Evolutionary conservation across 2,888 invertebrate genomes (phyloP).

Genomic region (Noctua janthe): DNA sequence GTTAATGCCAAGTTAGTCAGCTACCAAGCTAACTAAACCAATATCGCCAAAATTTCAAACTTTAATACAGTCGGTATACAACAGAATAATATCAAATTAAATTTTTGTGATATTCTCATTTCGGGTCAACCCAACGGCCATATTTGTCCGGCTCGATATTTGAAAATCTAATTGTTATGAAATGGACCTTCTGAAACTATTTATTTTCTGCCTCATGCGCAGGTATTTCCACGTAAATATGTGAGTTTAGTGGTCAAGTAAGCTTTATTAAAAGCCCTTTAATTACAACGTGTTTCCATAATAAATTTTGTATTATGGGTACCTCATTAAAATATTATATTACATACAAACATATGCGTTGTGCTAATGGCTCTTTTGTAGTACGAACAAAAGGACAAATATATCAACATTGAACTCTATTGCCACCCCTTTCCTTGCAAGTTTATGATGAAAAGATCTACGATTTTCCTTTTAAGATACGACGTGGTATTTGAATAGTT

Average conservation of each 20-base stretch:
- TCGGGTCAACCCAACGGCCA: background rate
- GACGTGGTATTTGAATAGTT: constrained; percentile 13
- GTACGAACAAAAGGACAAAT: background rate
- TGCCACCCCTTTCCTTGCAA: background rate
- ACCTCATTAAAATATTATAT: background rate
- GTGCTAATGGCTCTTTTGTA: constrained; percentile 11
- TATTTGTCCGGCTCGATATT: background rate
- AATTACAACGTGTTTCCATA: constrained; percentile 29
- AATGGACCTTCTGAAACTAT: constrained; percentile 15
- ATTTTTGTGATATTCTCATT: background rate
- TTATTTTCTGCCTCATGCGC: background rate
- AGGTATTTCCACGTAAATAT: constrained; percentile 52
- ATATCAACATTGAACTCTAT: constrained; percentile 3
- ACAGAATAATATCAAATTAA: background rate
- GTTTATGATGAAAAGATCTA: background rate
- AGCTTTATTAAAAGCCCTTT: constrained; percentile 50
- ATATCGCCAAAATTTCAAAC: no score
- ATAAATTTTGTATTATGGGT: constrained; percentile 10
- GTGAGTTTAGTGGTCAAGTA: constrained; percentile 45
- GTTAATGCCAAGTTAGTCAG: background rate
- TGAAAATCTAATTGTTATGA: background rate
- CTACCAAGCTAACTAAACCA: no score
- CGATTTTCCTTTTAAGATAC: background rate
- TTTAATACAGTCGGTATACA: no score
- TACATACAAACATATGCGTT: background rate